Evolutionary conservation across 1,140 invertebrate species (phyloP), one percentile per base, ranked within the genome.

Genomic region (Euschistus heros): DNA sequence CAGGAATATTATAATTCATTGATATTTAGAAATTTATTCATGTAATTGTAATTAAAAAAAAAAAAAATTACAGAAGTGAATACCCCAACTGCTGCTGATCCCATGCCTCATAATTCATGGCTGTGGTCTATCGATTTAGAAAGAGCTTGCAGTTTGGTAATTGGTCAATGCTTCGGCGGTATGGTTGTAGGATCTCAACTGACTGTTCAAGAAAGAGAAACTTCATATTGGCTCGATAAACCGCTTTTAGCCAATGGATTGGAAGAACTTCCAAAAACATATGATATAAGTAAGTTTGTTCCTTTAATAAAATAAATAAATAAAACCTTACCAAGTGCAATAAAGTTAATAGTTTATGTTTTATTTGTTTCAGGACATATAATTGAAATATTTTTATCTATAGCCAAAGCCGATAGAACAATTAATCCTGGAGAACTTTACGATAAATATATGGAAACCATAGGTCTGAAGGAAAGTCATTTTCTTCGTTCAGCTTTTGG

Each of bases 71-170:
- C 66, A 75, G 74, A 77, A 61, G 74, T 75, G 0, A 76, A 76
- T 69, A 79, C 78, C 15, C 78, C 77, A 13, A 79, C 78, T 22
- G 71, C 76, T 27, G 68, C 71, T 15, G 75, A 78, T 61, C 66
- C 77, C n/a, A 72, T 74, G 1, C 73, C 76, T 61, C 71, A 75
- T 22, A 66, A 68, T 67, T 77, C 75, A 10, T 84, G 82, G 82
- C 71, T 79, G 4, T 86, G 84, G 84, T 73, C 84, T 66, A 71
- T 85, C 18, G 84, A 85, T 73, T 71, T 84, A 68, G 82, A 85
- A 71, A 72, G 81, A 68, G 77, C 80, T 0, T 83, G 80, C 72
- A 77, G 80, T 33, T 72, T 84, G 37, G 72, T 86, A 65, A 78
- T 85, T 63, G 84, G 84, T 17, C 75, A 81, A 44, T 81, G 81